phyloP scores from a whole-genome alignment of 2,113 vertebrate species.

The Todiramphus chloris region DNA sequence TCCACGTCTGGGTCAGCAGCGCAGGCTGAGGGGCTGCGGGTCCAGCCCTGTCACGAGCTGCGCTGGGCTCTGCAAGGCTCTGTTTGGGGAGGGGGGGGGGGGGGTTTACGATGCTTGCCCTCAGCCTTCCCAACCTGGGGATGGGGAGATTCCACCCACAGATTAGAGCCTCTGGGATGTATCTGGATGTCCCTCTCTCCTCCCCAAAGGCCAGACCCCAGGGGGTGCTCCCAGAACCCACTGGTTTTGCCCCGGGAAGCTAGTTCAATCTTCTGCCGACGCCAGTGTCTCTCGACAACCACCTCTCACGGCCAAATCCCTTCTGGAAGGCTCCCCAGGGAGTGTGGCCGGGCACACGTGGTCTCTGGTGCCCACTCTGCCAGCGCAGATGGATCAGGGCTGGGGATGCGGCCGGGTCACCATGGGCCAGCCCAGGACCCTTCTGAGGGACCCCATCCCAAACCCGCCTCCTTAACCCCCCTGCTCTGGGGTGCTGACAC shows the following conservation, averaged over 20 bases:
- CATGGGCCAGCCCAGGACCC: accelerated
- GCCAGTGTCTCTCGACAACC: not conserved
- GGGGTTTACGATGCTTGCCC: not conserved
- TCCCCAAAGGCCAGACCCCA: too few relatives aligned
- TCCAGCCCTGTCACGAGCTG: not conserved
- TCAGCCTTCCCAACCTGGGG: not conserved
- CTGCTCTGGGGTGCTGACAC: not conserved
- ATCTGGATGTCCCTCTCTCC: too few relatives aligned
- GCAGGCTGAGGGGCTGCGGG: not conserved
- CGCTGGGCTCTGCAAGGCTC: not conserved
- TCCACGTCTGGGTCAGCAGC: not conserved
- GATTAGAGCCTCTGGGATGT: not conserved
- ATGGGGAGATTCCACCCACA: not conserved
- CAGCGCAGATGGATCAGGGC: not conserved
- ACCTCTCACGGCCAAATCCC: not conserved
- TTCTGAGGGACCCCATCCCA: not conserved
- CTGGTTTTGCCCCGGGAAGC: not conserved
- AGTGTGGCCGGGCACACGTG: accelerated
- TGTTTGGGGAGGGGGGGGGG: not conserved
- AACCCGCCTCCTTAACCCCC: not conserved
- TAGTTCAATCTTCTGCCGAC: not conserved
- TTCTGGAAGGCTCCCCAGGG: not conserved
- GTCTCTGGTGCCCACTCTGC: not conserved
- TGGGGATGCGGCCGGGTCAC: accelerated
- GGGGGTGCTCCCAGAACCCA: not conserved